Conservation (phyloP, 2,888 invertebrate genomes). For the Agriotes lineatus region DNA sequence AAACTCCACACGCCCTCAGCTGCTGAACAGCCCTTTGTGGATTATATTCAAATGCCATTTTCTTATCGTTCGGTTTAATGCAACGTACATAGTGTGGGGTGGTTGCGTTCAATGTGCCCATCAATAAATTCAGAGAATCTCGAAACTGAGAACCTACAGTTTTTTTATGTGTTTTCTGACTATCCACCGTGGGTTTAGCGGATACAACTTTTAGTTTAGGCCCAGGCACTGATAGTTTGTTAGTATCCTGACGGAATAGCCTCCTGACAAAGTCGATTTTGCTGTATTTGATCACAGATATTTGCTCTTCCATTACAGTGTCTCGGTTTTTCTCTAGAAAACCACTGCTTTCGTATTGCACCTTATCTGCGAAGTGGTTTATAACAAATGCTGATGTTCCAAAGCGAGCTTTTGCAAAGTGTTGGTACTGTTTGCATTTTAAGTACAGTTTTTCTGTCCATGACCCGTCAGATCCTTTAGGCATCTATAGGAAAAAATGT, state of each 20-base stretch:
- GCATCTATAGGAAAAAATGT: conserved; percentile 75
- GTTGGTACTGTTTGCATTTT: conserved; percentile 85
- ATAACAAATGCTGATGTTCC: conserved; percentile 88
- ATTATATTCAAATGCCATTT: conserved; percentile 88
- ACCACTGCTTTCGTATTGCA: conserved; percentile 91
- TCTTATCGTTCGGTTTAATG: conserved; percentile 95
- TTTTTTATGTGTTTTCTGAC: conserved; percentile 66
- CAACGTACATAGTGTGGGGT: conserved; percentile 99
- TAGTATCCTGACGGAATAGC: conserved; percentile 65
- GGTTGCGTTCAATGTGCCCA: conserved; percentile 93
- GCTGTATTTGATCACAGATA: conserved; percentile 76
- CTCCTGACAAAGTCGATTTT: conserved; percentile 68
- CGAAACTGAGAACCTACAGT: conserved; percentile 92
- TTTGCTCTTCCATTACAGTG: conserved; percentile 94
- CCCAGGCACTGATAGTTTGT: conserved; percentile 58
- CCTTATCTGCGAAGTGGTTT: conserved; percentile 96
- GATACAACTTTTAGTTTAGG: conserved; percentile 65
- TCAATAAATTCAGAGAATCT: conserved; percentile 91
- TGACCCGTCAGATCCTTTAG: conserved; percentile 91
- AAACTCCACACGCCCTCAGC: conserved; percentile 95
- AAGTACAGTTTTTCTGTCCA: conserved; percentile 93
- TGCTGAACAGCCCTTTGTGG: conserved; percentile 90
- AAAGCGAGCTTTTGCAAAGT: conserved; percentile 91
- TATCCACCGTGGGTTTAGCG: conserved; percentile 61
- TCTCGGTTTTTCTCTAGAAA: conserved; percentile 98